phyloP scores from a whole-genome alignment of 2,797 vertebrate genomes.

The Valencia hispanica region DNA sequence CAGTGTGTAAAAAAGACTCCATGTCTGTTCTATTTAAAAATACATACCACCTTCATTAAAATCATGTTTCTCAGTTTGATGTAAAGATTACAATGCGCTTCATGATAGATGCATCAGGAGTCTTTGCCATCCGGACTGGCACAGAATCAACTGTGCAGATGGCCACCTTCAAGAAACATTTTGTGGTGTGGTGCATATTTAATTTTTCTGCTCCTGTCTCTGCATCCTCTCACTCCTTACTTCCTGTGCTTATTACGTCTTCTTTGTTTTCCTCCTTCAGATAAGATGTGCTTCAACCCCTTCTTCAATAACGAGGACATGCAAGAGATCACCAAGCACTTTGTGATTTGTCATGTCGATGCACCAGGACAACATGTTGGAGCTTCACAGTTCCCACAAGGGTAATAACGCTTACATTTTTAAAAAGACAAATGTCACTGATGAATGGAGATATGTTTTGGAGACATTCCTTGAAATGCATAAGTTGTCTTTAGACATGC shows the following conservation, averaged over 20 bases:
- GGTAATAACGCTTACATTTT: conserved; percentile 57
- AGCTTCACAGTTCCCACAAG: conserved; percentile 86
- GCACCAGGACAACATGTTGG: conserved; percentile 94
- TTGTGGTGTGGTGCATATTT: conserved; percentile 7
- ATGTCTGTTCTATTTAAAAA: too few species aligned
- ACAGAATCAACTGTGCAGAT: conserved; percentile 39
- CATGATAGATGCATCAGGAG: neutral
- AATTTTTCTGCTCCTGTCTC: conserved; percentile 20
- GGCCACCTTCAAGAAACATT: conserved; percentile 34
- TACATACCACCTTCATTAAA: too few species aligned
- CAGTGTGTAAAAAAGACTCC: neutral
- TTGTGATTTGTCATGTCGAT: conserved; percentile 94
- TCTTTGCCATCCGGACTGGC: conserved; percentile 21
- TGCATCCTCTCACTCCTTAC: neutral
- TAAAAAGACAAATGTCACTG: neutral
- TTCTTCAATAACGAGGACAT: conserved; percentile 97
- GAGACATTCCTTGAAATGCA: too few species aligned
- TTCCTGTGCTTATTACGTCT: conserved; percentile 6
- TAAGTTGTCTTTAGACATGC: neutral
- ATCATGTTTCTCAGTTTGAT: neutral
- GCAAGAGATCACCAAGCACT: conserved; percentile 98
- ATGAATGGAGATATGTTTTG: conserved; percentile 4
- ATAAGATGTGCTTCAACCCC: conserved; percentile 95
- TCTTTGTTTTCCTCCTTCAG: conserved; percentile 72
- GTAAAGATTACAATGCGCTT: neutral